Percentiles rank a stretch among this genome's conserved stretches.
Conservation (phyloP, 1,140 invertebrate genomes). For the Zaprionus nigranus region DNA sequence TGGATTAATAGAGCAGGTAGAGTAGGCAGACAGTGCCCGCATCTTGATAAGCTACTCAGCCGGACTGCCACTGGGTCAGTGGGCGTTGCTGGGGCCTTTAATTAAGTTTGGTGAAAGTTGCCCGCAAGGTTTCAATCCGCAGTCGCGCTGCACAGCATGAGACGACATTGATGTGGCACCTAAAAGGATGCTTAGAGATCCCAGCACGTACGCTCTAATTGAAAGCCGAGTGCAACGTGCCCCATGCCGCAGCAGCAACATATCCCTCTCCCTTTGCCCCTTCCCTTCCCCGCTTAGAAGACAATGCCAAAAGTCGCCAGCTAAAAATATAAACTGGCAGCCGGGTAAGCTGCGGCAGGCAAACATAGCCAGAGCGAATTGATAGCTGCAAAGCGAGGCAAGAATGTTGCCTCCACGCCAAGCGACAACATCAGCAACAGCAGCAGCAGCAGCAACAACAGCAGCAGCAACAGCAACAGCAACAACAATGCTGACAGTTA, state of each 20-base stretch:
- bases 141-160: slow-evolving; percentile 42
- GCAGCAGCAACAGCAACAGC: slow-evolving; percentile 18
- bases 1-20: neutral
- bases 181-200: slow-evolving; percentile 72
- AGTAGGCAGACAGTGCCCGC: no score
- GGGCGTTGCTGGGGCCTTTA: slow-evolving; percentile 64
- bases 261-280: neutral
- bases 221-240: slow-evolving; percentile 66
- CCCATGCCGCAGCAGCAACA: slow-evolving; percentile 24
- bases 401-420: slow-evolving; percentile 67
- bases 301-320: slow-evolving; percentile 6
- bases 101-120: slow-evolving; percentile 77
- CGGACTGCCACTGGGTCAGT: slow-evolving; percentile 55
- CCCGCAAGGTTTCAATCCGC: slow-evolving; percentile 64
- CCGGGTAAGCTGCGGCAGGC: slow-evolving; percentile 21
- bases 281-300: slow-evolving; percentile 29
- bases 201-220: slow-evolving; percentile 71
- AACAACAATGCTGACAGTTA: slow-evolving; percentile 70
- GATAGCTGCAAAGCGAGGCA: slow-evolving; percentile 59
- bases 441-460: slow-evolving; percentile 17
- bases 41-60: neutral
- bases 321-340: slow-evolving; percentile 39
- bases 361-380: slow-evolving; percentile 55
- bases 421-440: neutral
- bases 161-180: slow-evolving; percentile 75